phyloP scores from a whole-genome alignment of 2,888 invertebrate species.

The Yponomeuta sedellus region DNA sequence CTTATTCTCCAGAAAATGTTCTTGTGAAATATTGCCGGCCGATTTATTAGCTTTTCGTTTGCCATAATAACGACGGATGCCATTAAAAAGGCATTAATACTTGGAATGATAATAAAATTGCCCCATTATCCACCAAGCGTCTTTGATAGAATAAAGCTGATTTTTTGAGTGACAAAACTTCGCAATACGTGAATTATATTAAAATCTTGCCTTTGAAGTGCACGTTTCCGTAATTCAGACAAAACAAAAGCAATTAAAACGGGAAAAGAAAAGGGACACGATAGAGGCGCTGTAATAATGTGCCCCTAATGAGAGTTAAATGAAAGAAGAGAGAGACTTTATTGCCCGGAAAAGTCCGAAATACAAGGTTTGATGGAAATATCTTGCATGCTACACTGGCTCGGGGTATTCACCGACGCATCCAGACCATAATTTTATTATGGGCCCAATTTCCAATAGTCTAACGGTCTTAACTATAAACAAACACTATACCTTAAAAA shows the following conservation, averaged over 20 bases:
- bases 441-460: too few species aligned
- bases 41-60: constrained; percentile 23
- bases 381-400: too few species aligned
- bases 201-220: background rate
- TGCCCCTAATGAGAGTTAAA: background rate
- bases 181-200: background rate
- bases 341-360: constrained; percentile 36
- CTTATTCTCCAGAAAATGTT: constrained; percentile 3
- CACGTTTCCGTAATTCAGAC: background rate
- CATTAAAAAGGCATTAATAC: constrained; percentile 32
- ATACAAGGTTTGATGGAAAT: background rate
- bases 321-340: background rate
- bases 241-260: constrained; percentile 1
- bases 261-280: background rate
- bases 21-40: constrained; percentile 17
- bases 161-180: constrained; percentile 20
- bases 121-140: background rate
- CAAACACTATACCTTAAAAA: too few species aligned
- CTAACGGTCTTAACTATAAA: too few species aligned
- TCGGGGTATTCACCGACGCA: too few species aligned
- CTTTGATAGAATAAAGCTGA: background rate
- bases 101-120: constrained; percentile 23
- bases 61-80: constrained; percentile 24
- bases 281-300: background rate
- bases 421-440: too few species aligned